These are phyloP conservation scores for Hydra vulgaris DNA, from an alignment of 30 jellyfish, hydroid and myxozoan species.

Conservation along the genomic window DNA sequence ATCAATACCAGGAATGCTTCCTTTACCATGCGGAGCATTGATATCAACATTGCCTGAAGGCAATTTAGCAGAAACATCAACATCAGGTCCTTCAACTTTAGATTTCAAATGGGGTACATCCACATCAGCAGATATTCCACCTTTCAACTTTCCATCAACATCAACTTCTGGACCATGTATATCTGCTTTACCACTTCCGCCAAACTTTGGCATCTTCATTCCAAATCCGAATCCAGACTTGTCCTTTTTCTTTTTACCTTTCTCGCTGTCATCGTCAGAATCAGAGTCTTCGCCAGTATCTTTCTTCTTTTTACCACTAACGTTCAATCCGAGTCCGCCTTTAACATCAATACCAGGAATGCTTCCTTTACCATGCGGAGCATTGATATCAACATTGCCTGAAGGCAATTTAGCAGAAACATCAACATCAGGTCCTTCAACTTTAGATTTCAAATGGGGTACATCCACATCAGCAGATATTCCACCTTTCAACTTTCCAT, in stretches of 20 bases:
- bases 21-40: constrained; percentile 3
- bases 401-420: constrained; percentile 4
- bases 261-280: constrained; percentile 10
- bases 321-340: constrained; percentile 22
- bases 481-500: constrained; percentile 5
- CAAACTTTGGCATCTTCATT: constrained; percentile 16
- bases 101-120: constrained; percentile 10
- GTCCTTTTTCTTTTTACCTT: constrained; percentile 1
- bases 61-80: constrained; percentile 1
- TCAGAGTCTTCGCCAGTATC: background rate
- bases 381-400: background rate
- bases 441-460: background rate
- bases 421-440: constrained; percentile 4
- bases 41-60: constrained; percentile 16
- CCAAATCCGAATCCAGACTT: constrained; percentile 10
- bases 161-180: constrained; percentile 28
- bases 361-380: background rate
- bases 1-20: constrained; percentile 8
- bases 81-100: constrained; percentile 18
- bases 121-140: constrained; percentile 11
- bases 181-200: constrained; percentile 11
- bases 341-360: constrained; percentile 11
- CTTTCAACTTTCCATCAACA: constrained; percentile 20
- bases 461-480: background rate
- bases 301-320: background rate